Conservation (phyloP, 2,797 vertebrate genomes). For the Helarctos malayanus region DNA sequence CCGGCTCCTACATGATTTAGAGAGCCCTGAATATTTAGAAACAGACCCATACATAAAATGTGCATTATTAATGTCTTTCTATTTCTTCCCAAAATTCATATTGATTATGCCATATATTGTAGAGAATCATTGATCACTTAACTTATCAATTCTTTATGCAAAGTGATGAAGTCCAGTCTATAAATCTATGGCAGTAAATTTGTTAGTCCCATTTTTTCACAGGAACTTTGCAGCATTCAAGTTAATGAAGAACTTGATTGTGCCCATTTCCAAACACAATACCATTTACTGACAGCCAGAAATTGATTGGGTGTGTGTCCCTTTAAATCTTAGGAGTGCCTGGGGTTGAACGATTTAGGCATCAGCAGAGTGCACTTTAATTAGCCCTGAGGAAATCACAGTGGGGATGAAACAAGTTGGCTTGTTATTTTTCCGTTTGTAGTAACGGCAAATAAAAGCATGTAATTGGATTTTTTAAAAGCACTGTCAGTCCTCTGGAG, state of each 20-base stretch:
- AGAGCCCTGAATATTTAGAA: conserved; percentile 65
- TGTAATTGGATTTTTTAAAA: conserved; percentile 82
- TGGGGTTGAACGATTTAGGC: conserved; percentile 61
- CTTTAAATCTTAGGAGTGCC: conserved; percentile 81
- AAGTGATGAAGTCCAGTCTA: conserved; percentile 74
- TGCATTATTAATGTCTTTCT: conserved; percentile 79
- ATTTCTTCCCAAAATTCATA: conserved; percentile 58
- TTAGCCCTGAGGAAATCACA: conserved; percentile 88
- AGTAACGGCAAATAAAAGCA: conserved; percentile 84
- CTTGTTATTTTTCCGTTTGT: conserved; percentile 85
- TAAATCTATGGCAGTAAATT: conserved; percentile 74
- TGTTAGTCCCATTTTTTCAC: conserved; percentile 4
- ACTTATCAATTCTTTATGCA: conserved; percentile 76
- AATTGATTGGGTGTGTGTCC: background rate
- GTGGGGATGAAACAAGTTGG: conserved; percentile 84
- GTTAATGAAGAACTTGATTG: background rate
- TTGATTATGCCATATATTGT: conserved; percentile 70
- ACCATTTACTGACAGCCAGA: background rate
- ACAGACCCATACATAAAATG: conserved; percentile 57
- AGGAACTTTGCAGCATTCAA: background rate
- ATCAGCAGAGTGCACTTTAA: conserved; percentile 84
- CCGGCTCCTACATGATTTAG: conserved; percentile 56
- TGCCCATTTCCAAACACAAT: background rate
- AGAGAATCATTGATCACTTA: conserved; percentile 77
- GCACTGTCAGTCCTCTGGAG: conserved; percentile 73